Conservation (phyloP, 2,888 invertebrate species). For the Galerucella pusilla region DNA sequence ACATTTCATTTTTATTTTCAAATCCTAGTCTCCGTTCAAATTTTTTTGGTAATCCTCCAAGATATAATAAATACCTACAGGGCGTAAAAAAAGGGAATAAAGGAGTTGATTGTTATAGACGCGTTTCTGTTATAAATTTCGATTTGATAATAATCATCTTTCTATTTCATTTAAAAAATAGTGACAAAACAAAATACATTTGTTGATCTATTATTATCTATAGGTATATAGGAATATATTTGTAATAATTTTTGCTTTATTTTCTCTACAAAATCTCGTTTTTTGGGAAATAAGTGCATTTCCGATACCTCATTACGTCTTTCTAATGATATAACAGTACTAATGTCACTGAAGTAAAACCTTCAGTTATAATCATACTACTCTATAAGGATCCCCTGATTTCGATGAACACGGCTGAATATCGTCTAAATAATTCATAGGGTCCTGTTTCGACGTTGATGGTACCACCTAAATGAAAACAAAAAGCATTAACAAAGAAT, state of each 20-base stretch:
- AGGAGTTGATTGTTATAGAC: no score
- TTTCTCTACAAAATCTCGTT: conserved; percentile 19
- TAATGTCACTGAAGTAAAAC: conserved; percentile 48
- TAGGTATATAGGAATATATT: background rate
- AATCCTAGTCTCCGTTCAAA: no score
- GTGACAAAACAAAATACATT: background rate
- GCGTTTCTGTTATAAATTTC: no score
- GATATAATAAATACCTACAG: no score
- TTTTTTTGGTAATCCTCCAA: no score
- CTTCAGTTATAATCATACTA: conserved; percentile 61
- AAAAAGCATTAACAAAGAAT: background rate
- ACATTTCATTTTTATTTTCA: no score
- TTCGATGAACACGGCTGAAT: conserved; percentile 67
- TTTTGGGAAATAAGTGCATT: conserved; percentile 25
- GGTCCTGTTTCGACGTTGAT: conserved; percentile 68
- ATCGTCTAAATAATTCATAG: conserved; percentile 62
- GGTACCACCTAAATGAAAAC: conserved; percentile 48
- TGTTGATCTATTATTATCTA: background rate
- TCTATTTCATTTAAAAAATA: background rate
- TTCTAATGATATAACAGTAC: conserved; percentile 44
- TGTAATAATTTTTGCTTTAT: conserved; percentile 20
- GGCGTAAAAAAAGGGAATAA: no score
- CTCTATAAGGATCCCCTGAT: conserved; percentile 61
- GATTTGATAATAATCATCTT: no score
- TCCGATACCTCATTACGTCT: conserved; percentile 31